Base-by-base conservation (phyloP, 2,113 vertebrate genomes). In the Dendrocopos noguchii region DNA sequence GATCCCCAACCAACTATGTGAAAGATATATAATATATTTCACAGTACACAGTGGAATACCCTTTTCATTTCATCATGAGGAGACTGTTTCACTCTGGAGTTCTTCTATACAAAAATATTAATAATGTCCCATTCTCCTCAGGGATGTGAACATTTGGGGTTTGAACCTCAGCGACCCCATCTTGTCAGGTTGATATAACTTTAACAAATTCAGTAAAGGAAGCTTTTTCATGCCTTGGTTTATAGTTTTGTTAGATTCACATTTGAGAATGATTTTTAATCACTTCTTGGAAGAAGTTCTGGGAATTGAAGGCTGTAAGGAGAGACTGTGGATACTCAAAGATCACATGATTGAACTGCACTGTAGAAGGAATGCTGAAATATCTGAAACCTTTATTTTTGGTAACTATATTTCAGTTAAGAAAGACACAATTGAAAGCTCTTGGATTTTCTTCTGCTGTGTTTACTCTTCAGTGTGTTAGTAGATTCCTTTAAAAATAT, bases 71-170 rank as follows among this genome's bases (percentile, higher is more conserved):
- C 84, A 94, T 94, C 87, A 63, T 42, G 87, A 95, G 79, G 89
- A 95, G 92, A 84, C 97, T 76, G 75, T 73, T 78, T 94, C 92
- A 76, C 87, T 96, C 91, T 90, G 80, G 74, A 97, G 81, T 73
- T 94, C 80, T 71, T 95, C 93, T 96, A 90, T 96, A 96, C 96
- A 97, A 96, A 98, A 97, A 96, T 96, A 96, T 93, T 95, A 97
- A 95, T 95, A 96, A 97, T 84, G 63, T 93, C 77, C 95, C 88
- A 88, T 82, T 93, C 93, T 97, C 96, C 95, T 92, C 47, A 28
- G 93, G 89, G 93, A 97, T 85, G 73, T 92, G 94, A 96, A 96
- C 88, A 80, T 97, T 97, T 91, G 56, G 71, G 84, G 80, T 84
- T 93, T 96, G 91, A 97, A 98, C 93, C 85, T 88, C 95, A 90